Percentiles rank a stretch among this genome's conserved stretches.
phyloP scores from a whole-genome alignment of 2,888 invertebrate species.

The Meghimatium bilineatum region DNA sequence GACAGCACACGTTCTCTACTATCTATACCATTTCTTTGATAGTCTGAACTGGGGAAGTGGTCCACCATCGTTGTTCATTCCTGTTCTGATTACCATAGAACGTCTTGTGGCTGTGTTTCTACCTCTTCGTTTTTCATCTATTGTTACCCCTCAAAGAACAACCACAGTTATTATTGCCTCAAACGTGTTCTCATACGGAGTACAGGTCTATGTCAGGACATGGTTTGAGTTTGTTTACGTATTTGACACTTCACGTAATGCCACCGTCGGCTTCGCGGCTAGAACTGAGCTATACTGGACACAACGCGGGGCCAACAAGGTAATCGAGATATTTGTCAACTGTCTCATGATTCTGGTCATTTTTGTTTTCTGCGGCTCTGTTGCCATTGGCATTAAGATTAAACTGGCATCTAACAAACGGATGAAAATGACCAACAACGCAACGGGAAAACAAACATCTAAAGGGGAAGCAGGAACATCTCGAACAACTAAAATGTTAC shows the following conservation, averaged over 20 bases:
- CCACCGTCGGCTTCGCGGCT: not conserved
- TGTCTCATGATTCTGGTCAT: not conserved
- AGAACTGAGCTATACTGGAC: slow-evolving; percentile 25
- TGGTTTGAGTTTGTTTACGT: slow-evolving; percentile 43
- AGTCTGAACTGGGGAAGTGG: slow-evolving; percentile 35
- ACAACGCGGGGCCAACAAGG: slow-evolving; percentile 1
- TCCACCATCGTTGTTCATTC: slow-evolving; percentile 12
- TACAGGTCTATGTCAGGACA: slow-evolving; percentile 17
- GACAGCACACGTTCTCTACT: slow-evolving; percentile 10
- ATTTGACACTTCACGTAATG: not conserved
- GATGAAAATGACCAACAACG: slow-evolving; percentile 23
- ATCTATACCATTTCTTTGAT: slow-evolving; percentile 39
- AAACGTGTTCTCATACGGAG: not conserved
- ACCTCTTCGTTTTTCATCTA: slow-evolving; percentile 21
- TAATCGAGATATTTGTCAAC: slow-evolving; percentile 20
- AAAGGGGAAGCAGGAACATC: slow-evolving; percentile 12
- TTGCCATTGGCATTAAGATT: slow-evolving; percentile 37
- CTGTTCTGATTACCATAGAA: slow-evolving; percentile 36
- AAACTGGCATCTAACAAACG: slow-evolving; percentile 30
- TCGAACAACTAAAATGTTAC: not conserved
- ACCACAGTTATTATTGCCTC: not conserved
- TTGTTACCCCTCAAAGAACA: slow-evolving; percentile 35
- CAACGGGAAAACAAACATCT: not conserved
- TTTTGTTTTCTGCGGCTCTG: slow-evolving; percentile 12
- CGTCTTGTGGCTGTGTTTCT: slow-evolving; percentile 38